Base-by-base conservation (phyloP, 2,797 vertebrate genomes). In the Melanogrammus aeglefinus region DNA sequence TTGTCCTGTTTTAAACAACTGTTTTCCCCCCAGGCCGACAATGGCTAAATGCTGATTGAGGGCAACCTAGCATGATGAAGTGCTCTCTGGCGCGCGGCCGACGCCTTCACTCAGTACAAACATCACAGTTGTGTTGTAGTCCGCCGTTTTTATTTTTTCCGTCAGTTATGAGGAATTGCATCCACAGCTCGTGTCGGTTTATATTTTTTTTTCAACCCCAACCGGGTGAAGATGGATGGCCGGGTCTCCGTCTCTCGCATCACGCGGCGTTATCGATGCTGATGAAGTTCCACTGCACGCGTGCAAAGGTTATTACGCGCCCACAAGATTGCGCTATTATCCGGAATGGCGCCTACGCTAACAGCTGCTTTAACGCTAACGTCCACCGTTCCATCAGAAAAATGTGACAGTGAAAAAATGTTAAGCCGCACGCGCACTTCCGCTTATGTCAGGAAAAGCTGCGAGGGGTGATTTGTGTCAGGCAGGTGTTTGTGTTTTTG, bases 11-110 rank as follows among this genome's bases (percentile, higher is more conserved):
- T 36, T 39, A 73, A 77, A 84, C 82, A 88, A 81, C 85, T 88
- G 85, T 81, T 82, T 78, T 66, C 70, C 10, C 47, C 69, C 12
- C 75, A 72, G 33, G 66, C 0, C 71, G 84, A 88, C 82, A 77
- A 36, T 18, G 84, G 87, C 83, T 74, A 77, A 29, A 70, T 79
- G 79, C 80, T 86, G 86, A 89, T 84, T 80, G 84, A 88, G 86
- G 83, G 57, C 86, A 81, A 44, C 79, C 81, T 80, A 13, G 47
- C 80, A n/a, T 74, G 86, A 88, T 87, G 80, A 80, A 82, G 75
- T 44, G 84, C 84, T 80, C 3, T 80, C 3, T 80, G 44, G 44
- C 18, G 6, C 76, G 71, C 84, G 35, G 57, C 78, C 86, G 84
- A 90, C 83, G 80, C 77, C 77, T 84, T 86, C 87, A 76, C 85